A percentile compares a stretch with the other conserved stretches of the same genome.
Evolutionary conservation across 2,888 invertebrate species (phyloP).

Genomic region (Caradrina kadenii): DNA sequence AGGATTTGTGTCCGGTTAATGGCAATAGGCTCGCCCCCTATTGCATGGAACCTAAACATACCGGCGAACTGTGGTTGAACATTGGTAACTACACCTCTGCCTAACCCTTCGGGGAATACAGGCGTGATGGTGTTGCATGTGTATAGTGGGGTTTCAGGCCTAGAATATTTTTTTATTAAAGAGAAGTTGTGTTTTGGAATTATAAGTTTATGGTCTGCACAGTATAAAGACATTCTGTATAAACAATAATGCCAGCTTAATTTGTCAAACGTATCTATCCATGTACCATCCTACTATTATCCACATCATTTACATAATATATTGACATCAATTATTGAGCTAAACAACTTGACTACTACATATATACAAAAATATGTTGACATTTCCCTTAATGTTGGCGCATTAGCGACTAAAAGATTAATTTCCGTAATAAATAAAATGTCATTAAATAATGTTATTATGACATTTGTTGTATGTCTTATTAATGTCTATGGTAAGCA

Average conservation of each 20-base stretch:
- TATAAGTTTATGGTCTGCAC: too few species aligned
- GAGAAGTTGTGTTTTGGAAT: too few species aligned
- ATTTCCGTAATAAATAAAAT: slow-evolving; percentile 44
- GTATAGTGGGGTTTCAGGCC: too few species aligned
- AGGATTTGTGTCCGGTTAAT: too few species aligned
- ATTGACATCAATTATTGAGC: slow-evolving; percentile 8
- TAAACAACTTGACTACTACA: slow-evolving; percentile 21
- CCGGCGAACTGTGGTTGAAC: too few species aligned
- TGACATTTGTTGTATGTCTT: slow-evolving; percentile 19
- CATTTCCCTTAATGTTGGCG: slow-evolving; percentile 50
- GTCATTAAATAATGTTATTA: slow-evolving; percentile 39
- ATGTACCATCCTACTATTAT: slow-evolving; percentile 31
- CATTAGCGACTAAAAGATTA: slow-evolving; percentile 47
- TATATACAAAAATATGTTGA: slow-evolving; percentile 29
- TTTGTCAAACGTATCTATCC: slow-evolving; percentile 13
- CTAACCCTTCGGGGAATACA: too few species aligned
- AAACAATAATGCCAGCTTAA: background rate
- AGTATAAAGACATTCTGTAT: too few species aligned
- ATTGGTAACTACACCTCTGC: too few species aligned
- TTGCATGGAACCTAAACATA: too few species aligned
- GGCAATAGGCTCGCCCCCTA: too few species aligned
- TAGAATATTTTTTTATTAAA: too few species aligned
- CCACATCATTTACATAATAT: slow-evolving; percentile 31
- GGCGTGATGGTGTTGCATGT: too few species aligned
- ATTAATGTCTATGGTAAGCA: slow-evolving; percentile 5